Conservation (phyloP, 2,113 vertebrate species). For the Empidonax alnorum region DNA sequence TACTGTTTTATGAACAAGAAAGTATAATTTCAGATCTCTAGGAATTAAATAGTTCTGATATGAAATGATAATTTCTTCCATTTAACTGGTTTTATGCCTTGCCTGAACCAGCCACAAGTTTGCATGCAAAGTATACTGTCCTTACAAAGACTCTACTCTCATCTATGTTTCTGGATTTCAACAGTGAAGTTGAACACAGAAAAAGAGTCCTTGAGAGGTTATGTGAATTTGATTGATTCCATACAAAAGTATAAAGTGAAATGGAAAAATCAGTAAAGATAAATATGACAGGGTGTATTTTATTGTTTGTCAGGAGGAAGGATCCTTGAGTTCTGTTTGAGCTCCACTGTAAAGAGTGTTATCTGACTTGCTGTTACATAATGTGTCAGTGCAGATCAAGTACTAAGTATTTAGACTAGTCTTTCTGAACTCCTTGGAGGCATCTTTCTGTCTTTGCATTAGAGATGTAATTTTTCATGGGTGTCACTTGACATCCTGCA, state of each 20-base stretch:
- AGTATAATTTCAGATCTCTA: neutral
- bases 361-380: neutral
- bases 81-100: neutral
- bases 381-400: neutral
- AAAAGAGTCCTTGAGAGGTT: neutral
- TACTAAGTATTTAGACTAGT: neutral
- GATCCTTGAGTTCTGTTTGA: neutral
- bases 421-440: neutral
- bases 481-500: neutral
- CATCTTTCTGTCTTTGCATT: neutral
- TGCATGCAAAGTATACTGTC: neutral
- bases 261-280: neutral
- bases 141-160: neutral
- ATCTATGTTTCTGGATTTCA: neutral
- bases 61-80: neutral
- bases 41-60: neutral
- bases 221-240: neutral
- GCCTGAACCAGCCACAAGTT: neutral
- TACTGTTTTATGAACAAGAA: neutral
- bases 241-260: neutral
- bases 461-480: neutral
- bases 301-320: neutral
- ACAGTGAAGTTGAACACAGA: neutral
- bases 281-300: rapidly evolving
- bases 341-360: neutral